Conservation (phyloP, 2,113 vertebrate species). For the Gallinago jamesoni region DNA sequence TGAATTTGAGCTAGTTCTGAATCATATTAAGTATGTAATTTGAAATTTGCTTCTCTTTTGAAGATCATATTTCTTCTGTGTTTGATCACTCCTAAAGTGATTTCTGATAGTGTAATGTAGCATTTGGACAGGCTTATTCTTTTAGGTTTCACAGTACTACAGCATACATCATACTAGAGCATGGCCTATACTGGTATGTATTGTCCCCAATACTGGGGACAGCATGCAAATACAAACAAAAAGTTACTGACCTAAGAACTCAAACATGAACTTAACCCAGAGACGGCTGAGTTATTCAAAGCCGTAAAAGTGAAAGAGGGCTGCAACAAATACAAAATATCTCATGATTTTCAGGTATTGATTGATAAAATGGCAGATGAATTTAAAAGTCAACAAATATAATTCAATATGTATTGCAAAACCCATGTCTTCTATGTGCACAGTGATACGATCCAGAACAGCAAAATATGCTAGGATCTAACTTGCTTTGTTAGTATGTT, state of each 20-base stretch:
- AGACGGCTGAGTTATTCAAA: neutral
- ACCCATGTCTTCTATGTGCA: neutral
- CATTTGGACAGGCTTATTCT: neutral
- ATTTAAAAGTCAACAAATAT: neutral
- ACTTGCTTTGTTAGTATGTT: neutral
- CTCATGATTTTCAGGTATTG: neutral
- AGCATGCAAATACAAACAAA: neutral
- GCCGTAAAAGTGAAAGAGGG: neutral
- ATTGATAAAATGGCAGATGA: neutral
- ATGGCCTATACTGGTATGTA: neutral
- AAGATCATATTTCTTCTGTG: neutral
- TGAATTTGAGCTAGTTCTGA: neutral
- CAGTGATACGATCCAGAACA: neutral
- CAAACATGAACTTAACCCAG: neutral
- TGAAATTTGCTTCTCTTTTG: neutral
- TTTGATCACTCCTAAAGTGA: neutral
- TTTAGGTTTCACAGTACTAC: neutral
- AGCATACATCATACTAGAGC: neutral
- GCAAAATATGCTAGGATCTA: neutral
- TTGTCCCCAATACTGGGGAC: fast-evolving
- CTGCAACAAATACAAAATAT: neutral
- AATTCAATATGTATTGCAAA: neutral
- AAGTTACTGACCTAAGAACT: neutral
- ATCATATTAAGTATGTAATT: neutral
- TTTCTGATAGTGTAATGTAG: neutral